Evolutionary conservation across 2,113 vertebrate genomes (phyloP), one percentile per base, ranked within the genome.

Genomic region (Petroica traversi): DNA sequence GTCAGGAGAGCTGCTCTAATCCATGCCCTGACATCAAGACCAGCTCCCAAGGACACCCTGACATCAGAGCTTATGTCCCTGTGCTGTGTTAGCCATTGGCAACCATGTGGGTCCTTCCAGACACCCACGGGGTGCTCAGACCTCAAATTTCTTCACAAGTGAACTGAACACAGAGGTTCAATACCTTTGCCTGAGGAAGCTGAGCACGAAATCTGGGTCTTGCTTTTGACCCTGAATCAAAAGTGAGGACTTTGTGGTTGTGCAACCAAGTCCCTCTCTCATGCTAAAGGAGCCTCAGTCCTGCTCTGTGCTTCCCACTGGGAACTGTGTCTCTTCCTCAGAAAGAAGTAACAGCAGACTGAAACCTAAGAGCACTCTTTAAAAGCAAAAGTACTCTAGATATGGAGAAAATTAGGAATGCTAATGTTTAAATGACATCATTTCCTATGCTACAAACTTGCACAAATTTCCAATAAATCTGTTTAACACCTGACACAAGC

Each of bases 101-200:
- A 10, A 49, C 28, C 29, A 4, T 0, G 1, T 6, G 20, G 26
- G 24, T n/a, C 22, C 3, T 3, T 28, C 24, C 69, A 49, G n/a
- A n/a, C 18, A 58, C 18, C 45, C 29, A 24, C 68, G 38, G 2
- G 3, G 22, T 3, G 40, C 31, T 11, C 40, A 45, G 25, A 67
- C 57, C 52, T 82, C 66, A 78, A 52, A 48, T 12, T 46, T 58
- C 49, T 58, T 57, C 22, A 48, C 28, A 55, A 36, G 16, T 11
- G 12, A 85, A 23, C 2, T 3, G 28, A 71, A 38, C 64, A 23
- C 0, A 75, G 64, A 78, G 48, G 59, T 28, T 58, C 38, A 14
- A 2, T 7, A 31, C 15, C 33, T 58, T 10, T 23, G 25, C 10
- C 51, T 24, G 38, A 72, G 52, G 78, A 76, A 57, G 26, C 20